Evolutionary conservation across 2,888 invertebrate species (phyloP).

Genomic region (Polymixis lichenea): DNA sequence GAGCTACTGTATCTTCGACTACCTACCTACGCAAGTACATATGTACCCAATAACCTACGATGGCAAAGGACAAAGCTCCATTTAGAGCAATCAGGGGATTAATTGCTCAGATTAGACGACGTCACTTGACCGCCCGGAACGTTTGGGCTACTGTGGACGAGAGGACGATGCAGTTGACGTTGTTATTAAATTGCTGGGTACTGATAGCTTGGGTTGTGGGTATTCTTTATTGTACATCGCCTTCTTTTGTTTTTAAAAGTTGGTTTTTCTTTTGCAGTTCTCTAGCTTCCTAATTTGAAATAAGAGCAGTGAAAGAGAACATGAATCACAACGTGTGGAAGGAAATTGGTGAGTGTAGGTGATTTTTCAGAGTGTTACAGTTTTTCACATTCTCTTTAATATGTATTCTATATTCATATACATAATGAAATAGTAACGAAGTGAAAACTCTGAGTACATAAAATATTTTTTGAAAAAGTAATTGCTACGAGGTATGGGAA

Average conservation of each 20-base stretch:
- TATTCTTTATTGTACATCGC: constrained; percentile 7
- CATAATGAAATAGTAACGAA: too few species aligned
- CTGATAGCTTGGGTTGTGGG: constrained; percentile 10
- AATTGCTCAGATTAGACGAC: constrained; percentile 71
- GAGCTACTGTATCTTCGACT: constrained; percentile 5
- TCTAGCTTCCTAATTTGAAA: not conserved
- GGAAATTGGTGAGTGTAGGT: not conserved
- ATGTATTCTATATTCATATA: too few species aligned
- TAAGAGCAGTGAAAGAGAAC: not conserved
- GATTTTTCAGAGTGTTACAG: too few species aligned
- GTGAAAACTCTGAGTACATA: too few species aligned
- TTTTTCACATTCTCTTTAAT: too few species aligned
- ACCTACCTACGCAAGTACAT: not conserved
- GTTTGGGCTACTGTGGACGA: constrained; percentile 49
- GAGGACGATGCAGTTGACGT: constrained; percentile 7
- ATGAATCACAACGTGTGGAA: not conserved
- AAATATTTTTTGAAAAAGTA: too few species aligned
- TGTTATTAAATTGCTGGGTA: constrained; percentile 46
- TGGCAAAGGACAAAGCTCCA: constrained; percentile 65
- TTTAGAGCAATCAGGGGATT: constrained; percentile 73
- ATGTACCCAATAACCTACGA: constrained; percentile 55
- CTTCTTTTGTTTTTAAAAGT: not conserved
- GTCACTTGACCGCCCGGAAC: constrained; percentile 62
- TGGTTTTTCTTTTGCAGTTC: not conserved
- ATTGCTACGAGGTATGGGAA: too few species aligned